These are phyloP conservation scores for Acipenser transmontanus DNA, from an alignment of 2,797 vertebrate genomes.

Conservation along the genomic window DNA sequence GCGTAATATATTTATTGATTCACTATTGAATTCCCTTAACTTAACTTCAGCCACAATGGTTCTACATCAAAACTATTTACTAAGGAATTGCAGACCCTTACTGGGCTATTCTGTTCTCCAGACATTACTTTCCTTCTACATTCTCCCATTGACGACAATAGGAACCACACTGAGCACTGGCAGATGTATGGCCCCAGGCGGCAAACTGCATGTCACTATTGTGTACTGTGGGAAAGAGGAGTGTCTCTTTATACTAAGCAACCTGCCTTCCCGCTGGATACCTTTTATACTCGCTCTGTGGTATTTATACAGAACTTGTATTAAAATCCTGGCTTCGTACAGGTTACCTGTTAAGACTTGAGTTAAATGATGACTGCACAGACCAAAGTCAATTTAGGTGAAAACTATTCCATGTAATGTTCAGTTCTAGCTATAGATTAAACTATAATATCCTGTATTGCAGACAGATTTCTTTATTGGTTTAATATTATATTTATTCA, in stretches of 20 bases:
- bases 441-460: too few relatives aligned
- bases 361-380: too few relatives aligned
- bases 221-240: constrained; percentile 19
- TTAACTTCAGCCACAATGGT: background rate
- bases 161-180: constrained; percentile 14
- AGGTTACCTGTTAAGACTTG: too few relatives aligned
- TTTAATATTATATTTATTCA: too few relatives aligned
- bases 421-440: too few relatives aligned
- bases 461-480: too few relatives aligned
- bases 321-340: too few relatives aligned
- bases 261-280: background rate
- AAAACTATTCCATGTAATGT: too few relatives aligned
- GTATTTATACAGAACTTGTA: too few relatives aligned
- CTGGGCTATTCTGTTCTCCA: background rate
- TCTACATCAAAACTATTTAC: constrained; percentile 7
- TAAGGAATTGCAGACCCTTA: background rate
- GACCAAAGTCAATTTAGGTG: too few relatives aligned
- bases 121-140: background rate
- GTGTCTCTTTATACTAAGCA: constrained; percentile 6
- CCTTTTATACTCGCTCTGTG: too few relatives aligned
- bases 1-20: too few relatives aligned
- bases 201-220: constrained; percentile 14
- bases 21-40: background rate
- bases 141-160: background rate
- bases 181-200: constrained; percentile 18